Conservation (phyloP, 2,797 vertebrate genomes). For the Cyprinodon diabolis region DNA sequence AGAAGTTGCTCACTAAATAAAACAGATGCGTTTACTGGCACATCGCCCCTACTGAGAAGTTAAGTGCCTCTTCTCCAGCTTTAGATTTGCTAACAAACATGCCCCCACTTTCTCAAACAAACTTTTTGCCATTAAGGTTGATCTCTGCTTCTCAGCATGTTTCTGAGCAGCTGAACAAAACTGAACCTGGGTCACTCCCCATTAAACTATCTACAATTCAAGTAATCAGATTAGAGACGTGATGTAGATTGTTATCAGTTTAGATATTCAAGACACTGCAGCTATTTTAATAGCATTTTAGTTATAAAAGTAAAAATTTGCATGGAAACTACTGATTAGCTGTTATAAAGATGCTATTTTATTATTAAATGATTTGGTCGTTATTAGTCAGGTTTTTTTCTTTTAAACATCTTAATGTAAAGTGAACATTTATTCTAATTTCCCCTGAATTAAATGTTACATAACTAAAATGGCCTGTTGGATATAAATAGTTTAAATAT, state of each 20-base stretch:
- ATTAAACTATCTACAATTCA: conserved; percentile 17
- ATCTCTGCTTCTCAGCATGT: conserved; percentile 34
- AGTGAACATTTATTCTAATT: neutral
- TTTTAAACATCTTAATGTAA: neutral
- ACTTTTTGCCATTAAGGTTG: conserved; percentile 38
- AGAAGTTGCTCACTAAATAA: neutral
- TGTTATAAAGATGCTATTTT: neutral
- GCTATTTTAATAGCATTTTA: neutral
- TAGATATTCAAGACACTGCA: neutral
- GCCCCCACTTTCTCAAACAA: conserved; percentile 39
- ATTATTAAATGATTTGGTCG: no score
- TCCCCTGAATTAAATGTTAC: no score
- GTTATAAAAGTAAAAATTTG: neutral
- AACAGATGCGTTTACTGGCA: conserved; percentile 9
- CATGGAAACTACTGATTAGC: neutral
- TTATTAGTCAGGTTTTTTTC: neutral
- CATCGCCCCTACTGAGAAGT: conserved; percentile 35
- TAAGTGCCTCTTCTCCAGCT: conserved; percentile 28
- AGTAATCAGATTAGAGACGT: neutral
- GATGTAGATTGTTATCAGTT: neutral
- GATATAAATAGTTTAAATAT: no score
- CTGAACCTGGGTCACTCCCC: conserved; percentile 16
- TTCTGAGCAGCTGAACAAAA: conserved; percentile 1
- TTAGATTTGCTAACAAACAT: conserved; percentile 24
- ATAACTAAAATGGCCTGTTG: no score